Percentiles rank a stretch among this genome's conserved stretches.
Conservation (phyloP, 2,888 invertebrate species). For the Coenonympha glycerion region DNA sequence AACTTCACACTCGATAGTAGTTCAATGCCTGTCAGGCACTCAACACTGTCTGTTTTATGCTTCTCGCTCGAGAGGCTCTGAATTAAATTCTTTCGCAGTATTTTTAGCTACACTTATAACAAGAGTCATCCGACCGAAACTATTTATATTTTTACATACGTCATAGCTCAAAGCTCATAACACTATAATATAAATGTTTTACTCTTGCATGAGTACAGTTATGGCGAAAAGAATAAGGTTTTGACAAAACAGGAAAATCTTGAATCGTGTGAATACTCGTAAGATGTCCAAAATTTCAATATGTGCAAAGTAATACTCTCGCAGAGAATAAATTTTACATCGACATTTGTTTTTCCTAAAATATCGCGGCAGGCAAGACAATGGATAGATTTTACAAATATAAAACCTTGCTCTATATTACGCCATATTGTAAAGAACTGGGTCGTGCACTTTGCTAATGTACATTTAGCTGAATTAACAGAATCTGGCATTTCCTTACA, state of each 20-base stretch:
- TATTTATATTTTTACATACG: constrained; percentile 16
- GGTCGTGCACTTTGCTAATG: constrained; percentile 23
- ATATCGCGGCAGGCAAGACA: constrained; percentile 17
- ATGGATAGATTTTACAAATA: constrained; percentile 24
- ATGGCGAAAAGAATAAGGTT: background rate
- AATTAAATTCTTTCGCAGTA: constrained; percentile 35
- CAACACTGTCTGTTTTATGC: constrained; percentile 56
- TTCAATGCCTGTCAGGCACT: constrained; percentile 42
- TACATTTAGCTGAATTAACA: constrained; percentile 21
- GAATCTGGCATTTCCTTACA: constrained; percentile 22
- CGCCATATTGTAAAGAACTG: constrained; percentile 25
- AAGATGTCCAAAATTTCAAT: too few relatives aligned
- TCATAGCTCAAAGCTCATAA: background rate
- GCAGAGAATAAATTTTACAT: too few relatives aligned
- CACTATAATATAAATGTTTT: too few relatives aligned
- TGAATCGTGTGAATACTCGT: too few relatives aligned
- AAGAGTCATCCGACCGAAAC: constrained; percentile 23
- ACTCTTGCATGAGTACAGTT: background rate
- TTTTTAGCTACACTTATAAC: constrained; percentile 35
- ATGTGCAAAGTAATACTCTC: too few relatives aligned
- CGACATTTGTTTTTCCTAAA: constrained; percentile 1
- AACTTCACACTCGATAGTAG: constrained; percentile 45
- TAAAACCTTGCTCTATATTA: constrained; percentile 28
- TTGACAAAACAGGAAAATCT: background rate
- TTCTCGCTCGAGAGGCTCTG: constrained; percentile 35